A percentile compares a stretch with the other conserved stretches of the same genome.
These are phyloP conservation scores for Camelus bactrianus DNA, from an alignment of 2,113 vertebrate genomes.

Conservation along the genomic window DNA sequence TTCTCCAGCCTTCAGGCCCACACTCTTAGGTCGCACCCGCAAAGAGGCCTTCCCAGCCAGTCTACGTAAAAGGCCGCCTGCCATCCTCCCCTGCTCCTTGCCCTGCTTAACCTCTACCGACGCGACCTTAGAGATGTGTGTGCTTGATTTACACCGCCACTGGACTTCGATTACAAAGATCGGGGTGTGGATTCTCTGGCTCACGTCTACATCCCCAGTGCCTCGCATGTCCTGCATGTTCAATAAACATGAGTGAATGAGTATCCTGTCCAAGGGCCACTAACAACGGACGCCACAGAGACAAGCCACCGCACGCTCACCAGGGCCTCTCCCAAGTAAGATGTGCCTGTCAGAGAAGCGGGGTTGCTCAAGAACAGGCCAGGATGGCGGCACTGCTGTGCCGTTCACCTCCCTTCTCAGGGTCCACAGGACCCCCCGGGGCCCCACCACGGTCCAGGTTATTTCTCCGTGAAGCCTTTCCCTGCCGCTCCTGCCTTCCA, in stretches of 20 bases:
- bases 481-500: neutral
- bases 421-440: too few species aligned
- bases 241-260: neutral
- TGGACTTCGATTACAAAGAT: neutral
- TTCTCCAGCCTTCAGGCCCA: neutral
- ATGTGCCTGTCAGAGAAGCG: neutral
- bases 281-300: neutral
- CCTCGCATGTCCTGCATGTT: neutral
- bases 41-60: neutral
- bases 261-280: neutral
- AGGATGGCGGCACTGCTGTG: neutral
- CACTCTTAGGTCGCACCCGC: neutral
- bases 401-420: neutral
- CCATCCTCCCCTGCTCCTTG: neutral
- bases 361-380: neutral
- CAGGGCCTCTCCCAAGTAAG: neutral
- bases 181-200: neutral
- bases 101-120: neutral
- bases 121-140: neutral
- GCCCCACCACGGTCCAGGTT: accelerated
- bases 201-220: neutral
- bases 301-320: neutral
- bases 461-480: neutral
- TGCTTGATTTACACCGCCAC: neutral
- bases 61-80: neutral